Evolutionary conservation across 2,113 vertebrate genomes (phyloP).

Genomic region (Conger conger): DNA sequence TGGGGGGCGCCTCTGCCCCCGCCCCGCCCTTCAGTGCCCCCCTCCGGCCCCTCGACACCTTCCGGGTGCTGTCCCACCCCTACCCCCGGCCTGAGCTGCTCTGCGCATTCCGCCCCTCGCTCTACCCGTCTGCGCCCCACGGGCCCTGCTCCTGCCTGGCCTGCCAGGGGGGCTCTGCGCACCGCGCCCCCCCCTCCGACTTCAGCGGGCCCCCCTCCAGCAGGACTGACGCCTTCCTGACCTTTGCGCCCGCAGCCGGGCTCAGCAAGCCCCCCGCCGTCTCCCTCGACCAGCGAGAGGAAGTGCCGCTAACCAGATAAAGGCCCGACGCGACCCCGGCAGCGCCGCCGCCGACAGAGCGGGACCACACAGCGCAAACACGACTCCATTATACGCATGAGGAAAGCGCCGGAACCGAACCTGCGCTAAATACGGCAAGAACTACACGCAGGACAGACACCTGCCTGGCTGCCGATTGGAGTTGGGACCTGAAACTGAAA

Average conservation of each 20-base stretch:
- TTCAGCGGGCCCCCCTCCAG: slow-evolving; percentile 89
- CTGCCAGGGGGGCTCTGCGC: slow-evolving; percentile 80
- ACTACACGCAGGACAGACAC: slow-evolving; percentile 21
- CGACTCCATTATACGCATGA: slow-evolving; percentile 48
- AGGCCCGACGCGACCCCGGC: too few species aligned
- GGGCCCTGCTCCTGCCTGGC: slow-evolving; percentile 92
- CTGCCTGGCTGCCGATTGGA: slow-evolving; percentile 18
- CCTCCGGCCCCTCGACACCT: slow-evolving; percentile 91
- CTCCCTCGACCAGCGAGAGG: slow-evolving; percentile 93
- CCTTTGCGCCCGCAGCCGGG: slow-evolving; percentile 92
- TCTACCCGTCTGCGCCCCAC: slow-evolving; percentile 85
- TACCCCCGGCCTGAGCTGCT: slow-evolving; percentile 95
- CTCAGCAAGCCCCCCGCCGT: slow-evolving; percentile 91
- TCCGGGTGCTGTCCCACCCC: slow-evolving; percentile 91
- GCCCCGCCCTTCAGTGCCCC: slow-evolving; percentile 83
- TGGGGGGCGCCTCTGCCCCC: slow-evolving; percentile 78
- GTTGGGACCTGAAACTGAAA: slow-evolving; percentile 22
- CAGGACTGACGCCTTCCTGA: slow-evolving; percentile 93
- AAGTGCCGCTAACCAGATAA: slow-evolving; percentile 97
- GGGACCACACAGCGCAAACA: slow-evolving; percentile 2
- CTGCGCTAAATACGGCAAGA: slow-evolving; percentile 29
- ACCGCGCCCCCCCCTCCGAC: slow-evolving; percentile 78
- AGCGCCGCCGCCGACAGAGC: too few species aligned
- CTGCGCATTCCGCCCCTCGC: slow-evolving; percentile 92
- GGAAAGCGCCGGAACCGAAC: slow-evolving; percentile 28